These are phyloP conservation scores for Temnopleurus reevesii DNA, from an alignment of 53 echinoderm and acorn worm species.

Conservation along the genomic window DNA sequence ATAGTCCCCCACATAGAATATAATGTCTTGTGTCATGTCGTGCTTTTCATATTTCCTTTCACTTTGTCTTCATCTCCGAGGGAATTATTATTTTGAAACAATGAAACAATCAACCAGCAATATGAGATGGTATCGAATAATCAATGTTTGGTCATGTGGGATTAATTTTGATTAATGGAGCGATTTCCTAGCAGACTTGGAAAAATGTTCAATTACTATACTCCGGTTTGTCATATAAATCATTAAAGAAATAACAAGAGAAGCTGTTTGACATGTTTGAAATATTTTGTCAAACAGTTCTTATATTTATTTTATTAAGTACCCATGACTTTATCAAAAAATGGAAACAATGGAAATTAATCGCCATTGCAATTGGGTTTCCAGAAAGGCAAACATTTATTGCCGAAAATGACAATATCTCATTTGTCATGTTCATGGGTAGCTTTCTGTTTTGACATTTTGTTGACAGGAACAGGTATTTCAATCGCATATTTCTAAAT, in stretches of 20 bases:
- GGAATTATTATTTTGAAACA: slow-evolving; percentile 17
- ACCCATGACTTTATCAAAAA: too few relatives aligned
- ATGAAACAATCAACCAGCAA: background rate
- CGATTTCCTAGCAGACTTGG: background rate
- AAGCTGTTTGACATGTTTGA: too few relatives aligned
- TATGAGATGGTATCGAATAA: background rate
- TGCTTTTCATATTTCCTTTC: background rate
- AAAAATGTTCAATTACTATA: background rate
- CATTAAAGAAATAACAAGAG: too few relatives aligned
- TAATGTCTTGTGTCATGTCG: background rate
- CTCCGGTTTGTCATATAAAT: background rate
- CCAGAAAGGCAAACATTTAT: too few relatives aligned
- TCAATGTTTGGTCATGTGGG: background rate
- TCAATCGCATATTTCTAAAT: slow-evolving; percentile 2
- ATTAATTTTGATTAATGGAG: background rate
- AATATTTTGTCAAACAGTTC: too few relatives aligned
- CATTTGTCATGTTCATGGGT: too few relatives aligned
- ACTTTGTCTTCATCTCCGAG: background rate
- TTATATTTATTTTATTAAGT: too few relatives aligned
- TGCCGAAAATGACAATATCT: background rate
- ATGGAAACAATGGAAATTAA: too few relatives aligned
- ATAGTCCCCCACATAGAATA: slow-evolving; percentile 45
- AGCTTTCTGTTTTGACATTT: background rate
- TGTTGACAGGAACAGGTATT: slow-evolving; percentile 14
- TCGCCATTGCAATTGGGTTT: too few relatives aligned